Evolutionary conservation across 2,888 invertebrate species (phyloP).

Genomic region (Tetranychus truncatus): DNA sequence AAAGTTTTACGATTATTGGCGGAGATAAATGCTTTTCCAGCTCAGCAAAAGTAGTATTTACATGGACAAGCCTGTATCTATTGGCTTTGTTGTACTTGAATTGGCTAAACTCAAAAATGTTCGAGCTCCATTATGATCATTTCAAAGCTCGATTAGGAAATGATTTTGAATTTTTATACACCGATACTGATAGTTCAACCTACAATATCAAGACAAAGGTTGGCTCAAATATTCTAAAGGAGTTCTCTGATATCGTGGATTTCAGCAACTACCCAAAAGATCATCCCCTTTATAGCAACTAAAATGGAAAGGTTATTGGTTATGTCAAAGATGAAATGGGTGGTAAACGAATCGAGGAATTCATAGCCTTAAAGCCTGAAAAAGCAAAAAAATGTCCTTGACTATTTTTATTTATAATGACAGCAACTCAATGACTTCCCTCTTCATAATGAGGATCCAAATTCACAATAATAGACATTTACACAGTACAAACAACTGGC

Average conservation of each 20-base stretch:
- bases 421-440: constrained; percentile 6
- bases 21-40: constrained; percentile 13
- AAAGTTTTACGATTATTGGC: constrained; percentile 5
- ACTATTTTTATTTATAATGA: neutral
- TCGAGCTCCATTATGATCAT: neutral
- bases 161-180: neutral
- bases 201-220: neutral
- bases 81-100: constrained; percentile 22
- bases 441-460: neutral
- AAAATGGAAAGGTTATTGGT: neutral
- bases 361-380: neutral
- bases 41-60: constrained; percentile 15
- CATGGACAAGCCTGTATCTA: constrained; percentile 18
- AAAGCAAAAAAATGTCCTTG: neutral
- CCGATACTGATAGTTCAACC: neutral
- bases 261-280: neutral
- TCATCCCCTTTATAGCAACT: neutral
- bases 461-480: neutral
- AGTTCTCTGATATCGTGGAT: neutral
- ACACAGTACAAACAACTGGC: too few relatives aligned
- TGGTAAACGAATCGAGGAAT: neutral
- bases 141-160: neutral
- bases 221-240: neutral
- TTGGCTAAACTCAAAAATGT: constrained; percentile 26
- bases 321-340: neutral